Percentiles rank a stretch among this genome's conserved stretches.
Conservation (phyloP, 2,888 invertebrate species). For the Icerya purchasi region DNA sequence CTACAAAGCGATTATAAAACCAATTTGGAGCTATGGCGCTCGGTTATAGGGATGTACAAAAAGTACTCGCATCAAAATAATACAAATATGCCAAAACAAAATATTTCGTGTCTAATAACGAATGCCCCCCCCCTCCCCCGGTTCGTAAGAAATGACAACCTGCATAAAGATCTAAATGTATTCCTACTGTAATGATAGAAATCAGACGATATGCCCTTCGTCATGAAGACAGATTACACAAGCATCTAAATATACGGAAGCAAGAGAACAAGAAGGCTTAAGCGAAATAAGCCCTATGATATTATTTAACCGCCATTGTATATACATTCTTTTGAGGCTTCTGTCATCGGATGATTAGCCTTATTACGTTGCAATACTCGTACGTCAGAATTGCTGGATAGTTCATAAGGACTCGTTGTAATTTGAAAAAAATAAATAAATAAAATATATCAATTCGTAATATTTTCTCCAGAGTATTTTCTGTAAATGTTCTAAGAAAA, state of each 20-base stretch:
- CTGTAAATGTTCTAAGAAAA: no score
- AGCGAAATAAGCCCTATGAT: neutral
- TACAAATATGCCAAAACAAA: neutral
- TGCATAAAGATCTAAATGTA: neutral
- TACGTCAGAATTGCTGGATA: no score
- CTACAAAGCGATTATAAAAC: neutral
- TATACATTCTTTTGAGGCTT: neutral
- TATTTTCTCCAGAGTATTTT: no score
- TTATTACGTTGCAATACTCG: no score
- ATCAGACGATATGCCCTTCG: neutral
- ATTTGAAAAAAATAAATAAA: no score
- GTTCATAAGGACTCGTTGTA: no score
- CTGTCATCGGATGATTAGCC: neutral
- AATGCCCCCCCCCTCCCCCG: neutral
- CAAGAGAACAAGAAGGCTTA: no score
- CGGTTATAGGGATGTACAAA: neutral
- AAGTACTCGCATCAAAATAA: neutral
- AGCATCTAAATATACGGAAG: neutral
- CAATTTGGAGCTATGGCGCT: neutral
- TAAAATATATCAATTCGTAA: no score
- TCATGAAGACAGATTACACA: neutral
- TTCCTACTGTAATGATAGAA: neutral
- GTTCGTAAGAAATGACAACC: neutral
- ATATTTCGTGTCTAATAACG: neutral
- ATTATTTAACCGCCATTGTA: neutral